Evolutionary conservation across 2,888 invertebrate genomes (phyloP), one percentile per base, ranked within the genome.

Genomic region (Galerucella nymphaeae): DNA sequence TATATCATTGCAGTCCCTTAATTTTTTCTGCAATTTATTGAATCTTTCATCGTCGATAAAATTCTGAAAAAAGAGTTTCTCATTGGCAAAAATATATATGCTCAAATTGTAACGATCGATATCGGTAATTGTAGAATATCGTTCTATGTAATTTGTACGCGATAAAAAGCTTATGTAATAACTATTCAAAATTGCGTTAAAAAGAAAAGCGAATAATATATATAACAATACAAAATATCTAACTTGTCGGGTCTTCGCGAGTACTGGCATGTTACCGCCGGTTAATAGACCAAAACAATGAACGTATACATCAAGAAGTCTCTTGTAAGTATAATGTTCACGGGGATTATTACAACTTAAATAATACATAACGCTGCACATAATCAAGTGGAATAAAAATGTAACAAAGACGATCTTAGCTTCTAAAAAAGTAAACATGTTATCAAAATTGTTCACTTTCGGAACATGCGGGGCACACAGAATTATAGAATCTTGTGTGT

Each of bases 401-500:
- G 59, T 61, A 16, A 71, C 20, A 0, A 66, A 6, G 13, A 66
- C n/a, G 3, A 41, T 16, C n/a, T 63, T 20, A 30, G 41, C 1
- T 10, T 70, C 58, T 16, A 74, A 50, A 16, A 74, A 18, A 55
- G 50, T 48, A 10, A 70, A 16, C 6, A 76, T 58, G 63, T 69
- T 65, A 53, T 71, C 66, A 14, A 74, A 61, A 38, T 64, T 61
- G 18, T 55, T 41, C 5, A 70, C 50, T 13, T 41, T 30, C 5
- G 72, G 66, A 41, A 67, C 18, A 45, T 63, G 53, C 0, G 76
- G 76, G 11, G 66, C 76, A 53, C 74, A 76, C 72, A 74, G 71
- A 38, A 68, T 66, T 11, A 76, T 10, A 2, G 64, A 30, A 45
- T 72, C 70, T 18, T 69, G 42, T 13, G 20, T 61, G 55, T 70